Evolutionary conservation across 2,888 invertebrate genomes (phyloP).

Genomic region (Drosophila birchii): DNA sequence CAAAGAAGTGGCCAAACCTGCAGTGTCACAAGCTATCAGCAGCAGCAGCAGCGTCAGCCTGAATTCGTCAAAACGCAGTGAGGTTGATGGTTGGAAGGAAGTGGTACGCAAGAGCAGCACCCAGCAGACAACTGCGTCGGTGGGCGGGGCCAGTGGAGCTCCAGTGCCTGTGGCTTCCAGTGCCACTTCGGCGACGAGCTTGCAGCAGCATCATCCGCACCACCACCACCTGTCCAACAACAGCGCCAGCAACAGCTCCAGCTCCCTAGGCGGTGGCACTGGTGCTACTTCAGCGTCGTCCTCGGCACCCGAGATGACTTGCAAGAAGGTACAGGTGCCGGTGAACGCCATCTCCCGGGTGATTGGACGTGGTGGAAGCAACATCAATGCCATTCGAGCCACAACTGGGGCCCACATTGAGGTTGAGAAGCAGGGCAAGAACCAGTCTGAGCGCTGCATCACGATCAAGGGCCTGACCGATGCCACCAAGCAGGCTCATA

Average conservation of each 20-base stretch:
- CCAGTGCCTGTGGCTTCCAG: slow-evolving; percentile 37
- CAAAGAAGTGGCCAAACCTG: slow-evolving; percentile 88
- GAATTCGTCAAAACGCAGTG: slow-evolving; percentile 87
- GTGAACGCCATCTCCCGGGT: slow-evolving; percentile 98
- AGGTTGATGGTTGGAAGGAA: slow-evolving; percentile 97
- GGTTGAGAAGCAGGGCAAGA: slow-evolving; percentile 98
- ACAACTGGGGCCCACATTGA: slow-evolving; percentile 99
- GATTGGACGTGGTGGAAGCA: slow-evolving; percentile 98
- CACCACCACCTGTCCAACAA: slow-evolving; percentile 63
- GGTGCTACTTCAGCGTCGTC: slow-evolving; percentile 30
- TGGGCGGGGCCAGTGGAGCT: slow-evolving; percentile 13
- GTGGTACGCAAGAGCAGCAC: slow-evolving; percentile 94
- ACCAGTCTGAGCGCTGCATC: slow-evolving; percentile 96
- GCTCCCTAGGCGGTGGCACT: slow-evolving; percentile 49
- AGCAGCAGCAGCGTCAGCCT: slow-evolving; percentile 18
- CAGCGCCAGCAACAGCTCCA: slow-evolving; percentile 55
- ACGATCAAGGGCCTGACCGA: slow-evolving; percentile 97
- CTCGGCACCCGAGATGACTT: slow-evolving; percentile 85
- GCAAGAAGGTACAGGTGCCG: slow-evolving; percentile 97
- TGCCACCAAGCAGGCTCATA: slow-evolving; percentile 96
- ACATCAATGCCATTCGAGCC: slow-evolving; percentile 98
- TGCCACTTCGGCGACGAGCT: slow-evolving; percentile 50
- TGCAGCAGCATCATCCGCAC: slow-evolving; percentile 69
- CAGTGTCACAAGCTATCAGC: slow-evolving; percentile 41
- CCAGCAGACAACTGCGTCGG: slow-evolving; percentile 75